phyloP scores from a whole-genome alignment of 1,140 invertebrate species.

The Periplaneta americana region DNA sequence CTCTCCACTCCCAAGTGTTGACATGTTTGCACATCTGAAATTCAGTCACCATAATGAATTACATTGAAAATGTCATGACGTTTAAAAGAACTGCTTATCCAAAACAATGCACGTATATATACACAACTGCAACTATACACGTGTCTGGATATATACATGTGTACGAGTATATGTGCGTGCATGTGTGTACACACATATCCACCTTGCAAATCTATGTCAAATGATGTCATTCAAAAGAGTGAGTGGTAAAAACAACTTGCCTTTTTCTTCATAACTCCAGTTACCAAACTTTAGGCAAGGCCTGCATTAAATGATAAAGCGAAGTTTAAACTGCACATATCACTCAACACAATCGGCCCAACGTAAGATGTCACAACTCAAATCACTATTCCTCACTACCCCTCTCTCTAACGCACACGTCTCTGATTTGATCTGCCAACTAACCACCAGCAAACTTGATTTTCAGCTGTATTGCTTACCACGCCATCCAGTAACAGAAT shows the following conservation, averaged over 20 bases:
- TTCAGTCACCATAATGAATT: background rate
- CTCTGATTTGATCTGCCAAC: background rate
- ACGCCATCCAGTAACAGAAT: background rate
- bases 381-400: background rate
- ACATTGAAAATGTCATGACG: background rate
- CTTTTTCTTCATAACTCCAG: slow-evolving; percentile 14
- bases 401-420: background rate
- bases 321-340: background rate
- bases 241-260: background rate
- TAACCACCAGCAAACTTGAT: background rate
- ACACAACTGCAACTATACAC: too few relatives aligned
- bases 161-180: too few relatives aligned
- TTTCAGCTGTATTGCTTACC: background rate
- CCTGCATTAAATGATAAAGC: background rate
- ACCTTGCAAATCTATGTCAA: background rate
- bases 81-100: background rate
- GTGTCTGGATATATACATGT: background rate
- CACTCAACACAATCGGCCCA: background rate
- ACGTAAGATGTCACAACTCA: background rate
- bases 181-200: background rate
- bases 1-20: slow-evolving; percentile 12
- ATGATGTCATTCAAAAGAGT: background rate
- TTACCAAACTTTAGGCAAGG: background rate
- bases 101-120: background rate
- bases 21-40: slow-evolving; percentile 6